Evolutionary conservation across 2,888 invertebrate species (phyloP), one percentile per base, ranked within the genome.

Genomic region (Acanthoscelides obtectus): DNA sequence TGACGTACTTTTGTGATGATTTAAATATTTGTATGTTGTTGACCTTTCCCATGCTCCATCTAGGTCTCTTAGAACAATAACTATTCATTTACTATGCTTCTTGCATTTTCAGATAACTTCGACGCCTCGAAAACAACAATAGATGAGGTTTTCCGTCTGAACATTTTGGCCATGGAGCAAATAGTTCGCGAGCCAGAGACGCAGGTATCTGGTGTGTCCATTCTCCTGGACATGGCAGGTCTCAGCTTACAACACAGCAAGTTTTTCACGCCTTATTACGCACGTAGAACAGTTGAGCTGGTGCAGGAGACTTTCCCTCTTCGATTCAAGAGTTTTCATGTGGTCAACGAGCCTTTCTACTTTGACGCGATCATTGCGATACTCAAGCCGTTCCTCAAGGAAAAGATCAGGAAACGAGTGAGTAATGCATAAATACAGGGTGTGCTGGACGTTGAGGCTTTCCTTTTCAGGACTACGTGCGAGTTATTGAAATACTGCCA

Each of bases 341-440:
- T 87, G 22, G 82, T 87, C 25, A 86, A 87, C 74, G 87, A 87
- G 76, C 87, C 87, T 6, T 86, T 86, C 75, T 87, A 86, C 77
- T 87, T 87, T 71, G 85, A 85, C 70, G 85, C 85, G 19, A 80
- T 85, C 20, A 84, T 85, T 93, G 87, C 90, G 73, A 90, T 95
- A 85, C 93, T 95, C 86, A 94, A 94, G 85, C 94, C 94, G 6
- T 92, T 95, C 82, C 89, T 94, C 76, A 89, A 90, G 78, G 93
- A 94, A 78, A 95, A 95, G 84, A 88, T 95, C 27, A 91, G 90
- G 84, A 91, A 88, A 80, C 89, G 93, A 86, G 93, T 93, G 83
- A 88, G 72, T 69, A 25, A 25, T 8, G 8, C 25, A 25, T n/a
- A n/a, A n/a, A n/a, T n/a, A n/a, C n/a, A n/a, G n/a, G n/a, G n/a